Conservation (phyloP, 92 coral and sea anemone species). For the Porites lobata region DNA sequence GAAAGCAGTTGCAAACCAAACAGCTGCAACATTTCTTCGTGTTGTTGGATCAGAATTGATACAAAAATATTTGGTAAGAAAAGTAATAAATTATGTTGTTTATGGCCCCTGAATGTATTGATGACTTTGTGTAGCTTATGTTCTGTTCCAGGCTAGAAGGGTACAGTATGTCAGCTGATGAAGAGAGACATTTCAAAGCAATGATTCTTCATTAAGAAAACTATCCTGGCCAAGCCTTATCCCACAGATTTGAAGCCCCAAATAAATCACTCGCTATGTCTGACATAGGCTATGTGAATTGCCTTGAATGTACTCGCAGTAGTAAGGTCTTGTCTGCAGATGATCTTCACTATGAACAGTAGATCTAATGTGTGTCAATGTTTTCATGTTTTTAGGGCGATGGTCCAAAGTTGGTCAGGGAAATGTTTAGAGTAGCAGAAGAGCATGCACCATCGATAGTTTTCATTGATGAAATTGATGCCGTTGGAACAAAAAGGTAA, state of each 20-base stretch:
- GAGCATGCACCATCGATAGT: slow-evolving; percentile 99
- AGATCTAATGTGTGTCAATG: not conserved
- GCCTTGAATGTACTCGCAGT: no score
- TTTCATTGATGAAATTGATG: slow-evolving; percentile 99
- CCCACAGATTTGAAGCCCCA: no score
- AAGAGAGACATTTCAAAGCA: no score
- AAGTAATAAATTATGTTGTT: not conserved
- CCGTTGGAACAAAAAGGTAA: slow-evolving; percentile 98
- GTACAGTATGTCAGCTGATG: no score
- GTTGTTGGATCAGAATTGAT: slow-evolving; percentile 99
- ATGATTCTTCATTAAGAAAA: no score
- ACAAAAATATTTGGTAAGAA: slow-evolving; percentile 98
- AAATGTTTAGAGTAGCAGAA: slow-evolving; percentile 97
- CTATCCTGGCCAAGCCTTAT: no score
- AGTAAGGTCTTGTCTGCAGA: not conserved
- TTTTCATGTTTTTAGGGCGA: slow-evolving; percentile 80
- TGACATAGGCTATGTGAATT: no score
- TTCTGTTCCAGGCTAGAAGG: no score
- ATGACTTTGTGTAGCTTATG: no score
- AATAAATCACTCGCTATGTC: no score
- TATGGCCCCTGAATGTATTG: no score
- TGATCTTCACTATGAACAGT: not conserved
- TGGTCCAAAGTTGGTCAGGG: slow-evolving; percentile 98
- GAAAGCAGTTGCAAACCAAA: slow-evolving; percentile 99
- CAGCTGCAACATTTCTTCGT: slow-evolving; percentile 97